These are phyloP conservation scores for Drosophila watanabei DNA, from an alignment of 1,140 invertebrate species.

Conservation along the genomic window DNA sequence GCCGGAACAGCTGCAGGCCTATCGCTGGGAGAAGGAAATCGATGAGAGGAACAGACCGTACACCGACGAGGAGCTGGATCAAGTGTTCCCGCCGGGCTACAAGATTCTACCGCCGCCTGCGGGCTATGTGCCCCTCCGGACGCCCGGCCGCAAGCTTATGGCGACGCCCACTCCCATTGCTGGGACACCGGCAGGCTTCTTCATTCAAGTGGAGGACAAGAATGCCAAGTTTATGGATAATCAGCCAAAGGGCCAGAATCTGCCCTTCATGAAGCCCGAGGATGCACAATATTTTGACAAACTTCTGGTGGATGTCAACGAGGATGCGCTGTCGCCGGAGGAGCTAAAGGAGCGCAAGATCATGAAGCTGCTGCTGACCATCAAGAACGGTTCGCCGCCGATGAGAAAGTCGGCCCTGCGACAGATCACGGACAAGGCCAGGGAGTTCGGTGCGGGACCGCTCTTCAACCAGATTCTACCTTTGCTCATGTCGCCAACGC, in stretches of 20 bases:
- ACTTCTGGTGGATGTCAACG: constrained; percentile 98
- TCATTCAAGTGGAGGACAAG: constrained; percentile 95
- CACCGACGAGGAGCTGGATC: constrained; percentile 98
- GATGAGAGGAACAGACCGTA: constrained; percentile 98
- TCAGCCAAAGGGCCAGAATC: constrained; percentile 96
- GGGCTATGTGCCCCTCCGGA: constrained; percentile 98
- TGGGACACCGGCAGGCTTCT: constrained; percentile 97
- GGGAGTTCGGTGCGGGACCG: constrained; percentile 99
- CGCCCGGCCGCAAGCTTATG: constrained; percentile 97
- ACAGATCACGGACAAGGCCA: constrained; percentile 99
- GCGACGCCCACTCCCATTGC: constrained; percentile 99
- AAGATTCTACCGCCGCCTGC: constrained; percentile 98
- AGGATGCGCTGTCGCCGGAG: constrained; percentile 97
- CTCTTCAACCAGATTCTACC: constrained; percentile 99
- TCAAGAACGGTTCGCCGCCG: constrained; percentile 99
- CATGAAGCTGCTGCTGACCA: constrained; percentile 99
- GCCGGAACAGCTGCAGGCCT: constrained; percentile 98
- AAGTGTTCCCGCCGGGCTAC: constrained; percentile 98
- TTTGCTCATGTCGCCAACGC: constrained; percentile 98
- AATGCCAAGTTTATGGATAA: constrained; percentile 96
- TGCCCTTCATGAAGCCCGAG: constrained; percentile 99
- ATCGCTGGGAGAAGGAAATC: constrained; percentile 99
- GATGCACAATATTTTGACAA: constrained; percentile 99
- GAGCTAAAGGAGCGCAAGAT: constrained; percentile 99
- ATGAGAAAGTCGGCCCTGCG: constrained; percentile 99